phyloP scores from a whole-genome alignment of 1,140 invertebrate genomes.

The Panonychus citri region DNA sequence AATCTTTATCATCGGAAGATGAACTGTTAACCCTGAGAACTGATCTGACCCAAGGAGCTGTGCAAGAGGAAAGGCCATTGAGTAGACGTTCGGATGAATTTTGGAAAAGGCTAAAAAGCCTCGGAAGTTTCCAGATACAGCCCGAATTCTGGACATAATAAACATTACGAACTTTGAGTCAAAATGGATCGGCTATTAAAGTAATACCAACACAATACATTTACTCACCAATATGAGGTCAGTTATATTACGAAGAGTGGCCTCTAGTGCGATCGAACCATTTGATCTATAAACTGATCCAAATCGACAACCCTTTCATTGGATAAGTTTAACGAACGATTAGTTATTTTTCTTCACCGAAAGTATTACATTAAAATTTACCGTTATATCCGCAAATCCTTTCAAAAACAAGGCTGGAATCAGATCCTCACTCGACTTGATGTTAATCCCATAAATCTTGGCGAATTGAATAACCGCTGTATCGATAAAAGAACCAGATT shows the following conservation, averaged over 20 bases:
- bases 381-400: conserved; percentile 10
- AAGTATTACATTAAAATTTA: background rate
- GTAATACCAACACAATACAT: background rate
- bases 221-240: conserved; percentile 2
- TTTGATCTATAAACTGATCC: background rate
- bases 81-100: background rate
- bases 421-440: conserved; percentile 4
- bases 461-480: conserved; percentile 7
- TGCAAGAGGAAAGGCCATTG: conserved; percentile 3
- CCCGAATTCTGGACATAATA: background rate
- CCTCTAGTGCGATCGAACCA: background rate
- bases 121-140: conserved; percentile 8
- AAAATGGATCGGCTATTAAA: too few species aligned
- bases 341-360: background rate
- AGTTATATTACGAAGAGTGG: conserved; percentile 5
- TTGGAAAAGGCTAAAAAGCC: conserved; percentile 6
- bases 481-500: conserved; percentile 6
- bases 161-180: too few species aligned
- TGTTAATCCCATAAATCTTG: conserved; percentile 6
- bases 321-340: background rate
- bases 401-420: conserved; percentile 9
- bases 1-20: background rate
- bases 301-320: background rate
- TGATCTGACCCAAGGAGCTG: conserved; percentile 9
- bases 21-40: background rate